Base-by-base conservation (phyloP, 2,888 invertebrate species). In the Eilema depressum region DNA sequence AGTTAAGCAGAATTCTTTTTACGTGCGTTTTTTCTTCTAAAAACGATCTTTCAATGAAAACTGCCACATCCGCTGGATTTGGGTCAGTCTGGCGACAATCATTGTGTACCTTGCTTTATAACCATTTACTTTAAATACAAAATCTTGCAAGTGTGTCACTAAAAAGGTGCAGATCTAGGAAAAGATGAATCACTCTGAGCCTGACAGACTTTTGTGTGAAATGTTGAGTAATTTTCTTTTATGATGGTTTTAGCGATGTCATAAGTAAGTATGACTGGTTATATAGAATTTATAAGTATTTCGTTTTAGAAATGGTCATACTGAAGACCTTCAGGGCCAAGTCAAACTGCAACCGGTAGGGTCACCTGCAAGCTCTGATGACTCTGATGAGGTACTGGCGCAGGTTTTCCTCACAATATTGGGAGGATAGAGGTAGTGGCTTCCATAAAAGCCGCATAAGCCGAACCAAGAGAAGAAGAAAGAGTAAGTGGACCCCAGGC, bases 11-110 rank as follows among this genome's bases (percentile, higher is more conserved):
- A 92, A 92, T 91, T 92, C 89, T 91, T 93, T 93, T 91, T 88
- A 90, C 70, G 80, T 33, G 67, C 23, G 47, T 81, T 85, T 91
- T 89, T 92, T 91, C 90, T 83, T 74, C 47, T 68, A 70, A 69
- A 74, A 70, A 74, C 79, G 78, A 78, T 84, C 83, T 81, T 86
- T 84, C 77, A 82, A 85, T 82, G 85, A 87, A 88, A 86, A 86
- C 84, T 84, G 88, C 86, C 84, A 92, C 91, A 93, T 93, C 93
- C 92, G 91, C 85, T 88, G 90, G 90, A 94, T 94, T 93, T 94
- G 89, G 94, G 94, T 94, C 93, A 94, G 94, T 93, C 92, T 93
- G 88, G 84, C 88, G 91, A 93, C 93, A 91, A 91, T 90, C 87
- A 90, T 84, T 82, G 83, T 72, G 82, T 81, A 76, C 79, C 75